Evolutionary conservation across 2,888 invertebrate genomes (phyloP).

Genomic region (Mycalesis mineus): DNA sequence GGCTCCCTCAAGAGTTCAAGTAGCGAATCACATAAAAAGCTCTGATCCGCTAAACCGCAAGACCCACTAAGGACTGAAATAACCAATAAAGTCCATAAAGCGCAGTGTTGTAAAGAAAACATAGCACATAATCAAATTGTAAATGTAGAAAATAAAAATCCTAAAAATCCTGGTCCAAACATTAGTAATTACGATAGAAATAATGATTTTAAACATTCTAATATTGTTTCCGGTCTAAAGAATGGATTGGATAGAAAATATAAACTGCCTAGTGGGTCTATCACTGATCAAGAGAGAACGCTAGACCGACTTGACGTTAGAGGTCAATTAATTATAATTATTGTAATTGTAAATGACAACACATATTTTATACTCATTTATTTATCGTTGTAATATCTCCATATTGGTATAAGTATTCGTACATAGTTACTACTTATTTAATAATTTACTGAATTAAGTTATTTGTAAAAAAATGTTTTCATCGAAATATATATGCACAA

Average conservation of each 20-base stretch:
- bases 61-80: slow-evolving; percentile 8
- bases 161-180: slow-evolving; percentile 2
- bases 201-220: not conserved
- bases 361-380: slow-evolving; percentile 45
- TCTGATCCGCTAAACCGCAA: slow-evolving; percentile 61
- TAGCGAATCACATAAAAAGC: slow-evolving; percentile 66
- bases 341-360: slow-evolving; percentile 46
- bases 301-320: slow-evolving; percentile 42
- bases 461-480: not conserved
- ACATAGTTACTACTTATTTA: not conserved
- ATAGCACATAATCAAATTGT: slow-evolving; percentile 5
- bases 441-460: not conserved
- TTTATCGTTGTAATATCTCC: slow-evolving; percentile 28
- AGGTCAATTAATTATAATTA: slow-evolving; percentile 62
- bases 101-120: not conserved
- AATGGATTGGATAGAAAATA: not conserved
- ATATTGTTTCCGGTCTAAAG: not conserved
- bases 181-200: not conserved
- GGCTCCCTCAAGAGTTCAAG: slow-evolving; percentile 66
- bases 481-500: not conserved
- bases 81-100: not conserved
- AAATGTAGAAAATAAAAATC: not conserved
- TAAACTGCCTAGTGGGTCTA: not conserved
- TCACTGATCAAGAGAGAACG: not conserved
- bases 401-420: not conserved